Evolutionary conservation across 2,113 vertebrate genomes (phyloP).

Genomic region (Panthera uncia): DNA sequence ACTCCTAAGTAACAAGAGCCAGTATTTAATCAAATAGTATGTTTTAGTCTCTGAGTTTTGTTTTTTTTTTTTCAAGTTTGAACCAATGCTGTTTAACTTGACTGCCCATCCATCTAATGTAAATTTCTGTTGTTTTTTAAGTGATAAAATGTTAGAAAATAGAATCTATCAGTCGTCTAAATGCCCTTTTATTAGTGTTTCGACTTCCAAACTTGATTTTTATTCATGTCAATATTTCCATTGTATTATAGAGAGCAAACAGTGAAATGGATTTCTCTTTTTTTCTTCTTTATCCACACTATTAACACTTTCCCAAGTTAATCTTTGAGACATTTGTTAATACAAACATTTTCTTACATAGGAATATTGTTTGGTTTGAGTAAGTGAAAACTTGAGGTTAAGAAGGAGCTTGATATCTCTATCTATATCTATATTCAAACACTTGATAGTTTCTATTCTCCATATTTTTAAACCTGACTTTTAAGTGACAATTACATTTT

Average conservation of each 20-base stretch:
- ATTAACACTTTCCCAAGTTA: neutral
- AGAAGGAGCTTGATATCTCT: neutral
- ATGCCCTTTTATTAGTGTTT: neutral
- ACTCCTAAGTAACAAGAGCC: constrained; percentile 40
- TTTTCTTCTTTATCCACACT: neutral
- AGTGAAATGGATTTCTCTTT: neutral
- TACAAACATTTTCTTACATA: neutral
- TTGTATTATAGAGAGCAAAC: neutral
- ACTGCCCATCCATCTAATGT: neutral
- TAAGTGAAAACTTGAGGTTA: neutral
- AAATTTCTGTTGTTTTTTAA: constrained; percentile 62
- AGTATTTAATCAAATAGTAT: constrained; percentile 53
- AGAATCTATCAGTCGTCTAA: neutral
- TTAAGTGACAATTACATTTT: neutral
- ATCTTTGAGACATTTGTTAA: neutral
- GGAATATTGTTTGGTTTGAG: neutral
- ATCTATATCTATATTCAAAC: neutral
- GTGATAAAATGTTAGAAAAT: constrained; percentile 27
- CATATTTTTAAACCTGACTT: fast-evolving
- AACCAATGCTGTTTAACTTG: constrained; percentile 40
- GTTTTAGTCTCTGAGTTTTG: neutral
- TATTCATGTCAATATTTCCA: neutral
- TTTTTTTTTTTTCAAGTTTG: neutral
- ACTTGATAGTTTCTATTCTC: neutral
- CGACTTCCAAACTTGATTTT: constrained; percentile 8